Evolutionary conservation across 2,888 invertebrate genomes (phyloP).

Genomic region (Drosophila bunnanda): DNA sequence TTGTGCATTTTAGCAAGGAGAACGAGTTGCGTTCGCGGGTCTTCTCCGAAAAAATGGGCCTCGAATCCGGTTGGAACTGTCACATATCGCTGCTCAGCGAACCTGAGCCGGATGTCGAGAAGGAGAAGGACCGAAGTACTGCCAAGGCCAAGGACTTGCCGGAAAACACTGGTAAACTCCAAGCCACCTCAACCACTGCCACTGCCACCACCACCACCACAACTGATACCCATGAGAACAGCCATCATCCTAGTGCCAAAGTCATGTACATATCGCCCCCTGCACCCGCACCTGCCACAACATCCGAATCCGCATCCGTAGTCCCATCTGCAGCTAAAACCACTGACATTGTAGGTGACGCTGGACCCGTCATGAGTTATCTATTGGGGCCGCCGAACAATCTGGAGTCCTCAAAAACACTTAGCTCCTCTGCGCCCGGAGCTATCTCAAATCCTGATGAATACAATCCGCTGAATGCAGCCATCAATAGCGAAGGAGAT

Average conservation of each 20-base stretch:
- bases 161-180: conserved; percentile 78
- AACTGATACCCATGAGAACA: conserved; percentile 63
- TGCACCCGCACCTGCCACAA: conserved; percentile 55
- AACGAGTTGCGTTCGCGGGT: conserved; percentile 96
- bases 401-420: conserved; percentile 89
- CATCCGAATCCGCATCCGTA: conserved; percentile 51
- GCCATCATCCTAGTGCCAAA: conserved; percentile 68
- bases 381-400: conserved; percentile 84
- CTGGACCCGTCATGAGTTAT: conserved; percentile 77
- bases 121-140: conserved; percentile 47
- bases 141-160: conserved; percentile 65
- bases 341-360: conserved; percentile 73
- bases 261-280: conserved; percentile 65
- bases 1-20: conserved; percentile 99
- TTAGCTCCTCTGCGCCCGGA: conserved; percentile 94
- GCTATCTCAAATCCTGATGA: conserved; percentile 87
- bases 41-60: conserved; percentile 99
- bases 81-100: conserved; percentile 95
- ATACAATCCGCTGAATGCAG: conserved; percentile 67
- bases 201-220: conserved; percentile 29
- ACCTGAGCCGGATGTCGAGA: conserved; percentile 83
- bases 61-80: conserved; percentile 99
- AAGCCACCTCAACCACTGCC: conserved; percentile 52
- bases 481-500: conserved; percentile 24
- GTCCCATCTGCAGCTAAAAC: conserved; percentile 51